Evolutionary conservation across 2,113 vertebrate genomes (phyloP), one percentile per base, ranked within the genome.

Genomic region (Syrmaticus mikado): DNA sequence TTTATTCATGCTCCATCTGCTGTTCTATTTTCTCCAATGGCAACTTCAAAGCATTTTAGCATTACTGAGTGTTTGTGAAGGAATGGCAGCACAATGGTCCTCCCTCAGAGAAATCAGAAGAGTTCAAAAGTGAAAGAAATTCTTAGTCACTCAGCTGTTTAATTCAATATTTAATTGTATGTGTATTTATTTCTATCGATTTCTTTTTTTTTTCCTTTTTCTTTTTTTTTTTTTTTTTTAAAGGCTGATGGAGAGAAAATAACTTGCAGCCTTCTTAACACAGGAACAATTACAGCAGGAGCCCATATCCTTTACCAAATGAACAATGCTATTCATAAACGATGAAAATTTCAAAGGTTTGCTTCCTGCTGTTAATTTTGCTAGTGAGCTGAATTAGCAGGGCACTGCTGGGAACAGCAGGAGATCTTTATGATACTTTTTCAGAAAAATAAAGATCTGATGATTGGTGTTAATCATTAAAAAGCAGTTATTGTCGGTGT

Each of bases 311-410:
- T 97, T 97, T 94, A 95, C 85, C 48, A 65, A 95, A 95, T 95
- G 97, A 98, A 97, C 96, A 96, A 97, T 96, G 92, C 60, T 96
- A 91, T 95, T 98, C 97, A 93, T 97, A 97, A 98, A 97, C 53
- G 67, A 93, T 86, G 95, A 94, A 97, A 97, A 96, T 97, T 97
- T 97, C 96, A 97, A 98, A 98, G 92, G 89, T 94, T 97, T 97
- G 73, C 95, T 97, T 97, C 98, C 97, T 93, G 97, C 97, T 97
- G 97, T 81, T 98, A 97, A 98, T 98, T 98, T 97, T 97, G 94
- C 93, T 92, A 93, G 87, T 83, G 93, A 93, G 94, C 81, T 96
- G 97, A 97, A 97, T 98, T 97, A 98, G 97, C 16, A 4, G 57
- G 91, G 52, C 34, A 93, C 94, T 96, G 97, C 97, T 97, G 97